phyloP scores from a whole-genome alignment of 2,888 invertebrate species.

The Nomada goodeniana region DNA sequence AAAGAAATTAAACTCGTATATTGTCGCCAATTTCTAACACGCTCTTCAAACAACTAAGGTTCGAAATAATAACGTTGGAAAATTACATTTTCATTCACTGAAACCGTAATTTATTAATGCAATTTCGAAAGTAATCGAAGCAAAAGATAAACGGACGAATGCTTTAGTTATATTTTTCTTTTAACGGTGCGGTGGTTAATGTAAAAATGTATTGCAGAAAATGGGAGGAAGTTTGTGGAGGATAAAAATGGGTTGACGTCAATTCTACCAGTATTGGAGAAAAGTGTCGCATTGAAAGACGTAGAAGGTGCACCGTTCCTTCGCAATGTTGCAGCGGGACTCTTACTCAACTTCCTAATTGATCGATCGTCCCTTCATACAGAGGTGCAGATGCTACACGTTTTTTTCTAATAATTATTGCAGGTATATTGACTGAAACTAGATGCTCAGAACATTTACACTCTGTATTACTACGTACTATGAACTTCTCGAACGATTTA shows the following conservation, averaged over 20 bases:
- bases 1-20: too few species aligned
- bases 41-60: too few species aligned
- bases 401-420: neutral
- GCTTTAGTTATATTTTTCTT: neutral
- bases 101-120: too few species aligned
- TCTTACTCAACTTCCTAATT: slow-evolving; percentile 92
- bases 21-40: too few species aligned
- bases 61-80: too few species aligned
- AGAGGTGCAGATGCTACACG: slow-evolving; percentile 75
- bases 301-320: slow-evolving; percentile 83
- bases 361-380: slow-evolving; percentile 89
- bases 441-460: neutral
- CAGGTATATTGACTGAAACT: too few species aligned
- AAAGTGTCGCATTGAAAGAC: slow-evolving; percentile 68
- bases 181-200: neutral
- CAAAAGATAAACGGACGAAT: too few species aligned
- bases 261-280: slow-evolving; percentile 76
- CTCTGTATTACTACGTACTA: too few species aligned
- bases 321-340: slow-evolving; percentile 89
- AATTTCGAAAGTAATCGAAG: too few species aligned
- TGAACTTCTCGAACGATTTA: too few species aligned
- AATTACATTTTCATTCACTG: too few species aligned
- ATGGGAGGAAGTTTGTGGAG: slow-evolving; percentile 78
- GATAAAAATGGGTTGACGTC: slow-evolving; percentile 85
- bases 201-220: slow-evolving; percentile 70